Conservation (phyloP, 2,113 vertebrate species). For the Larimichthys crocea region DNA sequence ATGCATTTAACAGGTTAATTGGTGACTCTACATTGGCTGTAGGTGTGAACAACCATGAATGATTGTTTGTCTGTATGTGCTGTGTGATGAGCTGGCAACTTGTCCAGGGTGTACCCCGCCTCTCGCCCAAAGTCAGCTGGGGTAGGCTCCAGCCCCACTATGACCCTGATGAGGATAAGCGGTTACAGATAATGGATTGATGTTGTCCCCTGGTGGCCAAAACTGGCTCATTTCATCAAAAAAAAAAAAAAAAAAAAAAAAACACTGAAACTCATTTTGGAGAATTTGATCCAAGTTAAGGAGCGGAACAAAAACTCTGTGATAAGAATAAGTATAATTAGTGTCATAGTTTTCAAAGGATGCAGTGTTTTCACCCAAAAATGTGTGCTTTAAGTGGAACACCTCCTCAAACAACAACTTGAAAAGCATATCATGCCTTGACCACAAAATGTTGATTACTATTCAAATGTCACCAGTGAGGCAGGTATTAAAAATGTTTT, state of each 20-base stretch:
- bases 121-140: too few species aligned
- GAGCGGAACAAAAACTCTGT: not conserved
- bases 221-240: not conserved
- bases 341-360: constrained; percentile 1
- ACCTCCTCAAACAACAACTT: not conserved
- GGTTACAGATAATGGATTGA: too few species aligned
- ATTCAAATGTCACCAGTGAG: not conserved
- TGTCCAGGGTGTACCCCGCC: too few species aligned
- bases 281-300: not conserved
- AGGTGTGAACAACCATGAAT: too few species aligned
- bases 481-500: not conserved
- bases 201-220: too few species aligned
- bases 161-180: too few species aligned
- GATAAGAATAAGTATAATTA: not conserved
- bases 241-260: too few species aligned
- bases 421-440: constrained; percentile 1
- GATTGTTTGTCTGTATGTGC: too few species aligned
- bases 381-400: not conserved
- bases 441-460: not conserved
- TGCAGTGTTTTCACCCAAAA: not conserved
- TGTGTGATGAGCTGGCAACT: too few species aligned
- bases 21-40: too few species aligned
- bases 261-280: not conserved
- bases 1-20: too few species aligned
- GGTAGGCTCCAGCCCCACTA: too few species aligned